These are phyloP conservation scores for Lycodopsis pacificus DNA, from an alignment of 2,797 vertebrate genomes.

Conservation along the genomic window DNA sequence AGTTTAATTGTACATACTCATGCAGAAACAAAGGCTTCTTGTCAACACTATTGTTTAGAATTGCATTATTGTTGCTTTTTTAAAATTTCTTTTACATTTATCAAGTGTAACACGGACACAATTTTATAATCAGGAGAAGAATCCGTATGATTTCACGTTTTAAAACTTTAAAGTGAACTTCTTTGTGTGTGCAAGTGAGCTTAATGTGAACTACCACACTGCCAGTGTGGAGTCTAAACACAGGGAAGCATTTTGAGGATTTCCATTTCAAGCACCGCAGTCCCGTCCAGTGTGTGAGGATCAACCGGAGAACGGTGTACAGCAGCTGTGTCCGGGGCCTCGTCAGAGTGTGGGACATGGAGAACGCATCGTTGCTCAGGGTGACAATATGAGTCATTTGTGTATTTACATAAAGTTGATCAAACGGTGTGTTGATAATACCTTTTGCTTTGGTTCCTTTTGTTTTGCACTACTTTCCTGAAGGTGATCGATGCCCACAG, in stretches of 20 bases:
- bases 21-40: not conserved
- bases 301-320: slow-evolving; percentile 76
- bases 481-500: slow-evolving; percentile 86
- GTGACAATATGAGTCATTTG: slow-evolving; percentile 67
- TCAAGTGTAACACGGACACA: not conserved
- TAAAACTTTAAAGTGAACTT: not conserved
- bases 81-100: not conserved
- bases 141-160: not conserved
- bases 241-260: slow-evolving; percentile 78
- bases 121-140: not conserved
- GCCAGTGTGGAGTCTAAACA: slow-evolving; percentile 89
- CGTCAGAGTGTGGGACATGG: slow-evolving; percentile 88
- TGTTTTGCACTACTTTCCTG: not conserved
- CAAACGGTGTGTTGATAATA: not conserved
- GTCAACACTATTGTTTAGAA: not conserved
- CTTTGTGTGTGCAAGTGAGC: not conserved
- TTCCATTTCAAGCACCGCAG: slow-evolving; percentile 86
- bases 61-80: not conserved
- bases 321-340: slow-evolving; percentile 87
- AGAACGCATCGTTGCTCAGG: slow-evolving; percentile 81
- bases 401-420: not conserved
- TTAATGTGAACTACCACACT: not conserved
- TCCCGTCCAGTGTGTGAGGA: slow-evolving; percentile 84
- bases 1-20: not conserved
- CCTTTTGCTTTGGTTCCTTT: not conserved